These are phyloP conservation scores for Pygmarrhopalites habei DNA, from an alignment of 1,140 invertebrate species.

Conservation along the genomic window DNA sequence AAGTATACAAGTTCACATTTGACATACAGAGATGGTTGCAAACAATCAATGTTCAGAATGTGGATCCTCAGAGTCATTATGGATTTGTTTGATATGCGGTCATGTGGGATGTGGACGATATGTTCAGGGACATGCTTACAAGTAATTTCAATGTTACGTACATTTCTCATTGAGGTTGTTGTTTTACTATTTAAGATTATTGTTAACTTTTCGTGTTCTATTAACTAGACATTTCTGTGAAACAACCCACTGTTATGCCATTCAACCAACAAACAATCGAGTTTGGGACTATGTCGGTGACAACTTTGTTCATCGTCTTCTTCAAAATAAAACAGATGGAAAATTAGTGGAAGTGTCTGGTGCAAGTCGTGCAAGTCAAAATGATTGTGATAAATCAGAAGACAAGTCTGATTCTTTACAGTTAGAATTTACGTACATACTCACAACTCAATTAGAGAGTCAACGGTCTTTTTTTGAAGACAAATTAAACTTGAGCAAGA, in stretches of 20 bases:
- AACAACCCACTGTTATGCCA: constrained; percentile 93
- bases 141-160: no score
- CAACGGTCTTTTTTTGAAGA: constrained; percentile 91
- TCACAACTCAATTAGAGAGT: constrained; percentile 93
- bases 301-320: constrained; percentile 93
- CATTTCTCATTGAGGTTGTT: background rate
- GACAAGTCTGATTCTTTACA: constrained; percentile 90
- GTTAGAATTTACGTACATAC: constrained; percentile 90
- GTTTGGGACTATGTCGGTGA: constrained; percentile 98
- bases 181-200: background rate
- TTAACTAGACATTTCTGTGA: constrained; percentile 76
- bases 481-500: constrained; percentile 53
- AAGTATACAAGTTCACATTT: no score
- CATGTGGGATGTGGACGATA: constrained; percentile 93
- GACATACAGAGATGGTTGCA: constrained; percentile 72
- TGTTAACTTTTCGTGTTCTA: no score
- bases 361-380: background rate
- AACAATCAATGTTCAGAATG: constrained; percentile 80
- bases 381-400: constrained; percentile 49
- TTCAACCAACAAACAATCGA: constrained; percentile 88
- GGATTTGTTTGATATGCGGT: constrained; percentile 98
- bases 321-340: constrained; percentile 95
- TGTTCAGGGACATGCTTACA: constrained; percentile 61
- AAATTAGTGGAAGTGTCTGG: constrained; percentile 74
- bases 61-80: constrained; percentile 70